A percentile compares a stretch with the other conserved stretches of the same genome.
Conservation (phyloP, 2,113 vertebrate species). For the Ptilorrhoa leucosticta region DNA sequence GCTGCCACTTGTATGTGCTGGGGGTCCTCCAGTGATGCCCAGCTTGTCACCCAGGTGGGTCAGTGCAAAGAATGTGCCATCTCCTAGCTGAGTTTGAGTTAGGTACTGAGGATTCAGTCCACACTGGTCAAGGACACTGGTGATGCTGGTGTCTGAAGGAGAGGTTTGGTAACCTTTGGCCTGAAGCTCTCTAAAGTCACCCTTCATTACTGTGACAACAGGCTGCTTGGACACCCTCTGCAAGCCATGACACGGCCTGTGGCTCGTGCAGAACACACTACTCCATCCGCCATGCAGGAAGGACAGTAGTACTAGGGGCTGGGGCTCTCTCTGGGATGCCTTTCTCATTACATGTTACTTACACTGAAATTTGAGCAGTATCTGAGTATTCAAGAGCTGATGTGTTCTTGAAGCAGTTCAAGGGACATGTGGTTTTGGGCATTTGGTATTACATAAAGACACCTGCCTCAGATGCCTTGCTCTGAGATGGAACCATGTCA, state of each 20-base stretch:
- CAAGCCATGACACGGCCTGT: accelerated
- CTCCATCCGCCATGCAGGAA: not conserved
- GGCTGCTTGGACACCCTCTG: not conserved
- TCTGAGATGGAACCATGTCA: not conserved
- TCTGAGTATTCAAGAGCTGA: not conserved
- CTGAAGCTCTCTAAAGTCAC: not conserved
- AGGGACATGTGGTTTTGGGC: not conserved
- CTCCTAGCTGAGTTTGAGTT: not conserved
- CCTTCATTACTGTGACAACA: not conserved
- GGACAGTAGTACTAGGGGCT: not conserved
- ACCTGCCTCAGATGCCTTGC: not conserved
- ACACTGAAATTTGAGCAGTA: not conserved
- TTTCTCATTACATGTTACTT: not conserved
- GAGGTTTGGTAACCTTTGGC: not conserved
- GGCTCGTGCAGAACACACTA: not conserved
- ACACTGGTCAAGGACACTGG: not conserved
- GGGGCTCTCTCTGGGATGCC: not conserved
- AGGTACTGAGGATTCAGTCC: not conserved
- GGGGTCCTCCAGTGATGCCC: not conserved
- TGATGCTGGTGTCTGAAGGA: not conserved
- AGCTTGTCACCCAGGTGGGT: not conserved
- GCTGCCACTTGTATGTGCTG: not conserved
- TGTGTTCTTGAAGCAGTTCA: not conserved
- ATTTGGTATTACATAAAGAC: not conserved
- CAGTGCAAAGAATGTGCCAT: not conserved